Conservation (phyloP, 2,888 invertebrate species). For the Gonocerus acuteangulatus region DNA sequence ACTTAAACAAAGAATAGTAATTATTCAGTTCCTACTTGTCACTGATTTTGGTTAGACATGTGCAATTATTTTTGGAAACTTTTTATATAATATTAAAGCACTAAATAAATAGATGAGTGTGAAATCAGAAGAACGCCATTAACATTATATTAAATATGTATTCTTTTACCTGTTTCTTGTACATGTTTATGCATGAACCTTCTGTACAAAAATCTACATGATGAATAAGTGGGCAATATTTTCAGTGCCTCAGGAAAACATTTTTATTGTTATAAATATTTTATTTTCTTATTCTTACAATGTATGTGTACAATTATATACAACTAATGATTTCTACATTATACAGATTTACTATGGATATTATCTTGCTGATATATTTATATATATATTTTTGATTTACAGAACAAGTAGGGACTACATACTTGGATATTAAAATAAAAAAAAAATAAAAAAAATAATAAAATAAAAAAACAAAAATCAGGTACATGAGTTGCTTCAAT, state of each 20-base stretch:
- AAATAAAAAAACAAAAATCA: constrained; percentile 14
- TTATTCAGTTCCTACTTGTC: constrained; percentile 18
- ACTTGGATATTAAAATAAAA: constrained; percentile 12
- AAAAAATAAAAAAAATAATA: background rate
- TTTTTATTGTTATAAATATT: constrained; percentile 18
- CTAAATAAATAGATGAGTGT: no score
- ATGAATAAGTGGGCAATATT: background rate
- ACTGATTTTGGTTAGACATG: background rate
- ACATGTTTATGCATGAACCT: no score
- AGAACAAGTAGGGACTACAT: constrained; percentile 24
- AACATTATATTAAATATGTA: no score
- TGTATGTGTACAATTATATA: constrained; percentile 17
- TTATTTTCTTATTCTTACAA: constrained; percentile 21
- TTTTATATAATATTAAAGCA: background rate
- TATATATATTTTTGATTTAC: constrained; percentile 18
- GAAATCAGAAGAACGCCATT: no score
- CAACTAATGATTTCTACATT: constrained; percentile 17
- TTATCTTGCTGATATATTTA: constrained; percentile 10
- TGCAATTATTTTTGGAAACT: background rate
- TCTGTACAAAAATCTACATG: background rate
- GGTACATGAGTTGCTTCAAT: constrained; percentile 25
- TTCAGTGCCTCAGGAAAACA: constrained; percentile 4
- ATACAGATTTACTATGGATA: constrained; percentile 7
- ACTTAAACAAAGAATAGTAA: background rate
- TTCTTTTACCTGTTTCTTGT: no score